These are phyloP conservation scores for Grantiella picta DNA, from an alignment of 2,113 vertebrate species.

Conservation along the genomic window DNA sequence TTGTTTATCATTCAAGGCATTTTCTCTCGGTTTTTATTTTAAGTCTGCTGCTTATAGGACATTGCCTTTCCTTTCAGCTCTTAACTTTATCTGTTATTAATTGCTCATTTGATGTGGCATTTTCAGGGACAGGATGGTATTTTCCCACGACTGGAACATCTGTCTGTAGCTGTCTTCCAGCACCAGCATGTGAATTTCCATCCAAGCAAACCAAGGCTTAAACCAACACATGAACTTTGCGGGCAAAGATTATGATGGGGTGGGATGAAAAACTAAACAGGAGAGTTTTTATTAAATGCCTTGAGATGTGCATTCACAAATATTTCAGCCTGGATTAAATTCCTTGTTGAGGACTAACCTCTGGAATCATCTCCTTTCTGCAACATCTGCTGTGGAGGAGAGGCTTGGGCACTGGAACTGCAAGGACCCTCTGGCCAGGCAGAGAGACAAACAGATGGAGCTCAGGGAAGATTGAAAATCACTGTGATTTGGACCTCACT, in stretches of 20 bases:
- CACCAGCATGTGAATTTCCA: background rate
- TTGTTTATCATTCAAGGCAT: background rate
- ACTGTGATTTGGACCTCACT: constrained; percentile 22
- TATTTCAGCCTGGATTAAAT: constrained; percentile 21
- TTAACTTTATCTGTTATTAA: background rate
- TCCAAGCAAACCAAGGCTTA: background rate
- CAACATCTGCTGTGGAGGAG: constrained; percentile 38
- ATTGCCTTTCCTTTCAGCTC: background rate
- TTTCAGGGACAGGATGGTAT: background rate
- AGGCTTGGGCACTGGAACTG: background rate
- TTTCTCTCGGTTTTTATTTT: background rate
- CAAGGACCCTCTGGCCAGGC: background rate
- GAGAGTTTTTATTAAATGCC: background rate
- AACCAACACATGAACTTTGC: background rate
- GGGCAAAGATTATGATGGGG: background rate
- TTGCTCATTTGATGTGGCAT: background rate
- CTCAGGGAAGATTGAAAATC: background rate
- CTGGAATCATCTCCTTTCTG: background rate
- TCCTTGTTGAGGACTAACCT: constrained; percentile 18
- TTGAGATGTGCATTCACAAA: background rate
- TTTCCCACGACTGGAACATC: background rate
- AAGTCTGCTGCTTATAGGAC: background rate
- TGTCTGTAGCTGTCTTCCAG: background rate
- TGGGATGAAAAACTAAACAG: background rate
- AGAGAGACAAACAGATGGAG: constrained; percentile 31